Evolutionary conservation across 2,888 invertebrate species (phyloP), one percentile per base, ranked within the genome.

Genomic region (Dryomyza anilis): DNA sequence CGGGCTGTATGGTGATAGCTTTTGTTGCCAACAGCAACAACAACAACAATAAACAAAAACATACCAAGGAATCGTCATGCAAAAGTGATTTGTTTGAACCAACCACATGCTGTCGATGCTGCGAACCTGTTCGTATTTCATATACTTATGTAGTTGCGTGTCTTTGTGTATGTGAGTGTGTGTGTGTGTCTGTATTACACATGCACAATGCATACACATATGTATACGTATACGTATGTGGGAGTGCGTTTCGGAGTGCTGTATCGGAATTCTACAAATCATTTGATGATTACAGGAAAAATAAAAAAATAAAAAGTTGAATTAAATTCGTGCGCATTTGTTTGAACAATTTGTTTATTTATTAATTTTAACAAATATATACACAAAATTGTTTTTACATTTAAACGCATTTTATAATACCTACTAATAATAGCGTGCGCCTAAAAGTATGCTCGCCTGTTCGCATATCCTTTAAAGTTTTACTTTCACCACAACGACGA

Each of bases 81-180:
- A 43, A 43, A 56, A 16, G 53, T 21, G 46, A 33, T 33, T 21
- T 48, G 48, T 21, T 46, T 46, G 58, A 48, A 45, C 5, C 33
- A 30, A 60, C 55, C 16, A 39, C 67, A 52, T 62, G 57, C 50
- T 63, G 30, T 39, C 36, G 67, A 78, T 79, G 76, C 80, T 79
- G 79, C 72, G 73, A 77, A 75, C 79, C 79, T 79, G 78, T 78
- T 79, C 79, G 70, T 72, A 75, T 75, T 78, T 79, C 80, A 80
- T 79, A 79, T 79, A 79, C 80, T 79, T 79, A 79, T 75, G 79
- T 79, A 78, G 76, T 74, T 74, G 76, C 76, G 72, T 70, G 74
- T 72, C 74, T 78, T 48, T 43, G 27, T 33, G 63, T 21, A 19
- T n/a, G 45, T 33, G 45, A 39, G 60, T 27, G 64, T 63, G 67